Base-by-base conservation (phyloP, 1,140 invertebrate genomes). In the Lepidotrigona ventralis region DNA sequence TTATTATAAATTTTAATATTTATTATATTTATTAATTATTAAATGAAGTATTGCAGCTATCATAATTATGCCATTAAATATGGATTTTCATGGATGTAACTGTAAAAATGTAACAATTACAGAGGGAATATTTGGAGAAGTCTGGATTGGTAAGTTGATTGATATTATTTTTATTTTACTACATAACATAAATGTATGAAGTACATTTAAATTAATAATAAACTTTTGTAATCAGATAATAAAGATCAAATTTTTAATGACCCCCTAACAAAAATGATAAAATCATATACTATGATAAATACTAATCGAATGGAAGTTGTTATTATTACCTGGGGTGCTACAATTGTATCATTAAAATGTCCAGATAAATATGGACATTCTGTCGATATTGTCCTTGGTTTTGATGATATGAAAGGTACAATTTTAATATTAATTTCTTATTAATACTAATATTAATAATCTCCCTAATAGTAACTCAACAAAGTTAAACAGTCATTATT, bases 311-410 rank as follows among this genome's bases (percentile, higher is more conserved):
- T 96, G 85, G 92, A 93, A 86, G 93, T 95, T 29, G 93, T 95
- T 81, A 87, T 96, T 0, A 96, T 97, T 77, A 95, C 94, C 70
- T 96, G 95, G 92, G 97, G 97, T 64, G 97, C 96, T 4, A 95
- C 96, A 9, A 96, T 97, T 14, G 95, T 95, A 6, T 95, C 95
- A 1, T 92, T 97, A 23, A 94, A 95, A 87, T 94, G 95, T 53
- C 96, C 96, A 0, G 96, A 97, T 90, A 95, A 95, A 87, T 93
- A 95, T 89, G 96, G 96, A 12, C 90, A 94, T 78, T 15, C 95
- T 11, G 95, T 93, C 8, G 97, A 97, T 91, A 93, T 97, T 17
- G 95, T 95, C 15, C 92, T 97, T 12, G 97, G 97, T 54, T 97
- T 96, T 92, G 96, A 97, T 86, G 93, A 95, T 88, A 90, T 97